phyloP scores from a whole-genome alignment of 1,140 invertebrate species.

The Elysia chlorotica region DNA sequence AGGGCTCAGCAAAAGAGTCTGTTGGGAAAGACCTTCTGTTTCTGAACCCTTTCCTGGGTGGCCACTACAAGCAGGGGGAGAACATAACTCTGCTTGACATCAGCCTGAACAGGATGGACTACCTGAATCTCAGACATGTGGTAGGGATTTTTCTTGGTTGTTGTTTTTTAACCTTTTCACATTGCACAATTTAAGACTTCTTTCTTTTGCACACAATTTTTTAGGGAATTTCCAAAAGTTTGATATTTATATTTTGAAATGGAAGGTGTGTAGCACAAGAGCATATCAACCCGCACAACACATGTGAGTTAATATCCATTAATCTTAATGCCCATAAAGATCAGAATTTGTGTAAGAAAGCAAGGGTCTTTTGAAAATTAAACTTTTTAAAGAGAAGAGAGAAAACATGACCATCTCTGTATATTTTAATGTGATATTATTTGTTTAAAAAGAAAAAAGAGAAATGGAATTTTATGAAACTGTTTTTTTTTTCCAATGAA shows the following conservation, averaged over 20 bases:
- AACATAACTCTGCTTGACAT: slow-evolving; percentile 45
- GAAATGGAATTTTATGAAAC: no score
- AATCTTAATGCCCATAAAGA: no score
- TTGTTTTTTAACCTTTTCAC: not conserved
- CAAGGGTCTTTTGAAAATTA: no score
- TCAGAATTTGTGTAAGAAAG: no score
- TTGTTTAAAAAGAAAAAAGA: no score
- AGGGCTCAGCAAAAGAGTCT: not conserved
- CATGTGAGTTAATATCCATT: no score
- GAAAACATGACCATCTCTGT: no score
- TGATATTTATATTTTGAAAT: not conserved
- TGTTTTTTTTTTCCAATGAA: no score
- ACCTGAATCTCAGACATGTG: slow-evolving; percentile 52
- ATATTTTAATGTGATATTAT: no score
- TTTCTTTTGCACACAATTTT: not conserved
- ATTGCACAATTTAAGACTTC: not conserved
- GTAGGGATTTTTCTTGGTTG: slow-evolving; percentile 25
- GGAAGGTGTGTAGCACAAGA: not conserved
- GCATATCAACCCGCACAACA: no score
- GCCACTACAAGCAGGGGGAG: slow-evolving; percentile 14
- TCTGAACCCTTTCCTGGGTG: slow-evolving; percentile 14
- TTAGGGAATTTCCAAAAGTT: not conserved
- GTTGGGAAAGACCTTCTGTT: slow-evolving; percentile 10
- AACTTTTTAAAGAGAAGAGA: no score
- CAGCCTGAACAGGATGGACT: slow-evolving; percentile 39